Base-by-base conservation (phyloP, 2,113 vertebrate species). In the Isichthys henryi region DNA sequence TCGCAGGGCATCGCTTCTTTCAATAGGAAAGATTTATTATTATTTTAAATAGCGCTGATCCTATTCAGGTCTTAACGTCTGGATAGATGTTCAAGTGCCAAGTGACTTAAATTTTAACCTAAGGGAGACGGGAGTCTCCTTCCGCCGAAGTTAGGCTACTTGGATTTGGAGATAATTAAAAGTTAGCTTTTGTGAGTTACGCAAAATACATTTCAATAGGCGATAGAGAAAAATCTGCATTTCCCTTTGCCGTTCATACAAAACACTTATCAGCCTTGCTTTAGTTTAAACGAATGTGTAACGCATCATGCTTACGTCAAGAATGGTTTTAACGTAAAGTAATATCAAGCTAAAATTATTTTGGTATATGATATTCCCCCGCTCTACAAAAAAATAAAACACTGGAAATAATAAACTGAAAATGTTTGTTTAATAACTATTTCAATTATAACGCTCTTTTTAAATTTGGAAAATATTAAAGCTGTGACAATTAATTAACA, bases 21-120 rank as follows among this genome's bases (percentile, higher is more conserved):
- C 23, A 89, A 87, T 53, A 39, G 85, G 13, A 58, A 89, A 89
- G 80, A 53, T 53, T 87, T 87, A 31, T 53, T 53, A 27, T 87
- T 39, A 31, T 53, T 53, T 53, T 56, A n/a, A 45, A 35, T 39
- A 50, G 50, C 45, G 45, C 46, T 27, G 85, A 87, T 52, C n/a
- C 48, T 35, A 31, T 53, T 17, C 84, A 53, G 50, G 50, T 87
- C 48, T 53, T 56, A 53, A 87, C 27, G 48, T 87, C 27, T 87
- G 50, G 48, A 49, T 48, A 86, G 11, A 46, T n/a, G 19, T 48
- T 84, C 45, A 45, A 70, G 62, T 66, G 62, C 62, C 62, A 77
- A 77, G 31, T 80, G 74, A 43, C 74, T 80, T 80, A 80, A 80
- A 80, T 80, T 80, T 80, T 80, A 86, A 50, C 83, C 48, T 50